These are phyloP conservation scores for Teleopsis dalmanni DNA, from an alignment of 1,140 invertebrate genomes.

Conservation along the genomic window DNA sequence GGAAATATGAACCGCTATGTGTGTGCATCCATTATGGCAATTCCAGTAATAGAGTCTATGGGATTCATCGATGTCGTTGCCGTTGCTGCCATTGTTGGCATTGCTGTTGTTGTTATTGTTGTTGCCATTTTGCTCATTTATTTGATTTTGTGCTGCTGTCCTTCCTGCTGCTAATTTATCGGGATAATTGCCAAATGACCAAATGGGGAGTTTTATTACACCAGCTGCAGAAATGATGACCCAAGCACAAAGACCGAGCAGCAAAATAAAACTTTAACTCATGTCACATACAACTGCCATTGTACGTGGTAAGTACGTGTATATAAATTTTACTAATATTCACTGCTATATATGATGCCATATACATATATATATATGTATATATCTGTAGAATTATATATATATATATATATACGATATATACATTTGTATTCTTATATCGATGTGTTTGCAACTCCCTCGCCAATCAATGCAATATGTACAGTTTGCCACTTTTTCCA, in stretches of 20 bases:
- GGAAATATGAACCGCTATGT: too few relatives aligned
- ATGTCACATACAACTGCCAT: not conserved
- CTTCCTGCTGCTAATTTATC: constrained; percentile 19
- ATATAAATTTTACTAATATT: too few relatives aligned
- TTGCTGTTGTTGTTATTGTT: not conserved
- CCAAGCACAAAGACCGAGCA: constrained; percentile 12
- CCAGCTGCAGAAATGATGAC: constrained; percentile 18
- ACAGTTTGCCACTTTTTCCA: too few relatives aligned
- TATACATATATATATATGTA: too few relatives aligned
- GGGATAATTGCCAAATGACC: constrained; percentile 22
- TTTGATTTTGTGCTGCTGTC: constrained; percentile 15
- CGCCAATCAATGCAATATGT: too few relatives aligned
- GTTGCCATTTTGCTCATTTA: constrained; percentile 12
- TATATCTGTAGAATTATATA: too few relatives aligned
- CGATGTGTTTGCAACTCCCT: too few relatives aligned
- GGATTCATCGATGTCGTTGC: not conserved
- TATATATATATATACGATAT: too few relatives aligned
- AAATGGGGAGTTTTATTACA: constrained; percentile 20
- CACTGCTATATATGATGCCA: too few relatives aligned
- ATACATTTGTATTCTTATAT: too few relatives aligned
- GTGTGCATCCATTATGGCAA: constrained; percentile 18
- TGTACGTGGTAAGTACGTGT: too few relatives aligned
- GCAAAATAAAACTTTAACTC: constrained; percentile 3
- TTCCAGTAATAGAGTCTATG: too few relatives aligned
- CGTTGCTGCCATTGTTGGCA: not conserved